Evolutionary conservation across 1,140 invertebrate genomes (phyloP), one percentile per base, ranked within the genome.

Genomic region (Pseudomyrmex sp.): DNA sequence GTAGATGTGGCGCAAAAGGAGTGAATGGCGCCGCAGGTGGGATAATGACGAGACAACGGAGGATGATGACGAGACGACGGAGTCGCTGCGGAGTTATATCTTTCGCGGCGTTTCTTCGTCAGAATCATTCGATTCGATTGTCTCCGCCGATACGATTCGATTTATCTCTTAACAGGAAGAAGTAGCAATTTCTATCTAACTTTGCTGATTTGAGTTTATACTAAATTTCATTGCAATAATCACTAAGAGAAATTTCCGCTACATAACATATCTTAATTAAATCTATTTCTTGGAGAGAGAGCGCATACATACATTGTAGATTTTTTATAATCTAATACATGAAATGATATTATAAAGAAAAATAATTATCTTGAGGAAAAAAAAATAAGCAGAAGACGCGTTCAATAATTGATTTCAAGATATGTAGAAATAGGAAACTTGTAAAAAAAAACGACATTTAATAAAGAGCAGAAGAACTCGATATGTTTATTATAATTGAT

Each of bases 1-100:
- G 20, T 50, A 61, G 70, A 88, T 87, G 46, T 61, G 61, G 50
- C 35, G 56, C 35, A 35, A 26, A 15, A 62, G 70, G 72, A 59
- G 62, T 82, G 79, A 65, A 82, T 75, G 35, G 50, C 79, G 20
- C 48, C 46, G 20, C 46, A 1, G 18, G 58, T 13, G 48, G 35
- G 20, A 75, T 75, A 75, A 74, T 74, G 15, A 46, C 26, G 62
- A 63, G 61, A 63, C 12, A 2, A 10, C 5, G 1, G 44, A 44
- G 10, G 13, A 52, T 13, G 50, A 13, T 7, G 50, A 52, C 12
- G 50, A 52, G 50, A 52, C 50, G 50, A 52, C 50, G 35, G 20
- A 12, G 18, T 18, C 44, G 65, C 65, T 48, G 65, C 18, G 59
- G 74, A 66, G 74, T 77, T 69, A 54, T 52, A 35, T 5, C 35